Evolutionary conservation across 2,888 invertebrate species (phyloP).

Genomic region (Neoitamus cyanurus): DNA sequence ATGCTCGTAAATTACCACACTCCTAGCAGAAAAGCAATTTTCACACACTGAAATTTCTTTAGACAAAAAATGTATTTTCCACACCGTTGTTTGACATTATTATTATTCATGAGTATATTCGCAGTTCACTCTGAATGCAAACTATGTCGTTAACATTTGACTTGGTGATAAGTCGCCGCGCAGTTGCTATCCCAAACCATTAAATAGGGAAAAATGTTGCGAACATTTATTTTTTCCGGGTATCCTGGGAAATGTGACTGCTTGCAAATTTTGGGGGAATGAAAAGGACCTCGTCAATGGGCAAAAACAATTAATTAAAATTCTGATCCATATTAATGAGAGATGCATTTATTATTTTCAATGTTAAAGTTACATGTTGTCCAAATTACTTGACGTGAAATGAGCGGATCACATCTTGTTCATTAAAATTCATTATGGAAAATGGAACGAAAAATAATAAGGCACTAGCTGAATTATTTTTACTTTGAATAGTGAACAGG

Average conservation of each 20-base stretch:
- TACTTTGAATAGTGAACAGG: too few species aligned
- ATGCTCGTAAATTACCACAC: conserved; percentile 15
- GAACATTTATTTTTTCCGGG: background rate
- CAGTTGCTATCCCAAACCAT: background rate
- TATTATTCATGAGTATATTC: conserved; percentile 27
- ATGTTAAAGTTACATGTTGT: background rate
- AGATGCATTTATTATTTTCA: background rate
- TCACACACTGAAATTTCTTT: background rate
- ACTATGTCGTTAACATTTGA: conserved; percentile 10
- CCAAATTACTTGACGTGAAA: background rate
- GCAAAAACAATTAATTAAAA: background rate
- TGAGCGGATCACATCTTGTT: too few species aligned
- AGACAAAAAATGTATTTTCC: conserved; percentile 7
- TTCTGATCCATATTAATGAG: background rate
- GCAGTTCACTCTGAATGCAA: conserved; percentile 14
- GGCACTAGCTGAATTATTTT: too few species aligned
- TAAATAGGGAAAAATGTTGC: background rate
- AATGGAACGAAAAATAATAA: too few species aligned
- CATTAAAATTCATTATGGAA: too few species aligned
- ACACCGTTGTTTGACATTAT: conserved; percentile 18
- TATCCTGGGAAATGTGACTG: background rate
- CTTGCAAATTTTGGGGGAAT: background rate
- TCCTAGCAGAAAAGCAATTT: conserved; percentile 15
- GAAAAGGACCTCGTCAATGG: background rate
- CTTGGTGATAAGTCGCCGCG: background rate